Base-by-base conservation (phyloP, 2,888 invertebrate genomes). In the Phytoseiulus persimilis region DNA sequence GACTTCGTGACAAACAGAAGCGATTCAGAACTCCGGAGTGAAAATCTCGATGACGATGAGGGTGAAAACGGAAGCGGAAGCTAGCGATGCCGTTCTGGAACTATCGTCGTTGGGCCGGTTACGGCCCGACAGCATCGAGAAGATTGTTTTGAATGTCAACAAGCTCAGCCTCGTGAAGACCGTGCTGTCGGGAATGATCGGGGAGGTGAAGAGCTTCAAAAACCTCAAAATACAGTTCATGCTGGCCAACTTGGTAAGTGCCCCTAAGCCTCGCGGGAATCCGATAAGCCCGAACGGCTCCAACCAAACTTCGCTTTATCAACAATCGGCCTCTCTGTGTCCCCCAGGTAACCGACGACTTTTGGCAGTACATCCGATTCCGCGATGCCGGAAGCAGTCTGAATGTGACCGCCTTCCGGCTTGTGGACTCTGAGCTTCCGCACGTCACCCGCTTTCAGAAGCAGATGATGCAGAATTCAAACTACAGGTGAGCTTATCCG, bases 321-420 rank as follows among this genome's bases (percentile, higher is more conserved):
- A 28, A 65, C n/a, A n/a, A 87, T 33, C 31, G 9, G 33, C 32
- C 33, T 87, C 0, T 65, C 28, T 14, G 65, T 65, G 1, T 87
- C 9, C 87, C 39, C 0, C 33, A 87, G 87, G 87, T 87, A 3
- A 87, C 87, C 5, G 87, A 87, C 87, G 87, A 87, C 87, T 87
- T 87, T 33, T 87, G 87, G 87, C 87, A 87, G 87, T 39, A 33
- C 87, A 87, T 87, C 87, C 87, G 87, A 45, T 87, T 87, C 33
- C 87, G 87, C 23, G 87, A 87, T 33, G 87, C 87, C 87, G 87
- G 87, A 39, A 87, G 87, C 87, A 87, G 87, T 87, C 33, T 87
- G 11, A 87, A 87, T 45, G 87, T 87, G 87, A 87, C 87, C 87
- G 87, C 87, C 33, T 87, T 87, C 87, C 87, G 87, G 87, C 87